phyloP scores from a whole-genome alignment of 2,113 vertebrate species.

The Trematocara variabile region DNA sequence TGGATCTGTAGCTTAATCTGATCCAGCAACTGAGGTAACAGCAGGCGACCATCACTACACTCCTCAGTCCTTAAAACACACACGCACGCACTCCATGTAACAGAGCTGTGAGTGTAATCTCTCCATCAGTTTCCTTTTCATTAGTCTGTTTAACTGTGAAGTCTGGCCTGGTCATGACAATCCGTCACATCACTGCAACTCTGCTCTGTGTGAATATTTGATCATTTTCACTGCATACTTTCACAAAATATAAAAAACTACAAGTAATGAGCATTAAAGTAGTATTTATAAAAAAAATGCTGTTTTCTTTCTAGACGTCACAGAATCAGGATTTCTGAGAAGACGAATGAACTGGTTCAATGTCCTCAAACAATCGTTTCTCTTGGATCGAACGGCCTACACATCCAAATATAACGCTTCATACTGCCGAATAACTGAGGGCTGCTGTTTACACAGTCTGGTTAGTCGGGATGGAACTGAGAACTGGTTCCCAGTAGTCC shows the following conservation, averaged over 20 bases:
- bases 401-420: background rate
- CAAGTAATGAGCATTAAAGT: background rate
- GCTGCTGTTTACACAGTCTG: rapidly evolving
- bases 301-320: background rate
- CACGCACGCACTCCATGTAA: background rate
- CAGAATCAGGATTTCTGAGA: background rate
- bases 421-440: background rate
- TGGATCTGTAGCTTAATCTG: conserved; percentile 79
- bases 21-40: conserved; percentile 49
- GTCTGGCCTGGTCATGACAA: background rate
- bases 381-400: background rate
- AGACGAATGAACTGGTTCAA: background rate
- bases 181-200: rapidly evolving
- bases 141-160: background rate
- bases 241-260: background rate
- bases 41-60: conserved; percentile 21
- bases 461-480: background rate
- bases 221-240: rapidly evolving
- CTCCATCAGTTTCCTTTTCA: background rate
- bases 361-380: background rate
- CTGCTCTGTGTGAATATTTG: background rate
- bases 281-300: background rate
- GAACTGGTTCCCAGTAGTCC: background rate
- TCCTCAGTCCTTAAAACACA: background rate
- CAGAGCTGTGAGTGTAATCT: background rate